phyloP scores from a whole-genome alignment of 1,140 invertebrate species.

The Diachasmimorpha longicaudata region DNA sequence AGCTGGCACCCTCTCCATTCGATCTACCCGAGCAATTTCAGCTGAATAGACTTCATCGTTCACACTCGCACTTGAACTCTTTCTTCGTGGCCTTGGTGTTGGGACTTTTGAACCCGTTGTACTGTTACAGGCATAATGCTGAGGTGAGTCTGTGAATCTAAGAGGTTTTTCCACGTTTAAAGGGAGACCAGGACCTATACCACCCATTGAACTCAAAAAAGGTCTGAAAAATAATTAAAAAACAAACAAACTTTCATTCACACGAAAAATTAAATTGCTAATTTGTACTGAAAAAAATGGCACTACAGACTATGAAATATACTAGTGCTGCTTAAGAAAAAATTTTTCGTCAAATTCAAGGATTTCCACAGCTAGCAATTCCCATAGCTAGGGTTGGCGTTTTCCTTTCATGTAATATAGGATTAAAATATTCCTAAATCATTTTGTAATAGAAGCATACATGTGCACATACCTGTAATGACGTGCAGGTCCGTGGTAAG shows the following conservation, averaged over 20 bases:
- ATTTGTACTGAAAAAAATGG: too few relatives aligned
- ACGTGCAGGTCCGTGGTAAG: slow-evolving; percentile 85
- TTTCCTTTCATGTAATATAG: too few relatives aligned
- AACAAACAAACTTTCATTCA: neutral
- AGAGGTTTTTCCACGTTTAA: slow-evolving; percentile 67
- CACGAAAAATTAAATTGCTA: neutral
- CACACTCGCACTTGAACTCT: slow-evolving; percentile 69
- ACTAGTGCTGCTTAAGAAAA: too few relatives aligned
- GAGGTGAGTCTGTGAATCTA: slow-evolving; percentile 78
- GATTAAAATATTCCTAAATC: too few relatives aligned
- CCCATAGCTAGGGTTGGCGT: too few relatives aligned
- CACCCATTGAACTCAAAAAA: slow-evolving; percentile 57
- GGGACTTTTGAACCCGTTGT: slow-evolving; percentile 62
- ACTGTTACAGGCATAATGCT: slow-evolving; percentile 64
- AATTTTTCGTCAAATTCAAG: too few relatives aligned
- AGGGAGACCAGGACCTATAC: slow-evolving; percentile 52
- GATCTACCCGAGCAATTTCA: slow-evolving; percentile 48
- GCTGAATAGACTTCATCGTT: slow-evolving; percentile 64
- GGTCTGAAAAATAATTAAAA: slow-evolving; percentile 42
- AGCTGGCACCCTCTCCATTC: slow-evolving; percentile 62
- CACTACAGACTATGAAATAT: too few relatives aligned
- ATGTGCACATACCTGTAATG: slow-evolving; percentile 76
- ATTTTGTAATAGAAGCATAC: too few relatives aligned
- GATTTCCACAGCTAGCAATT: too few relatives aligned
- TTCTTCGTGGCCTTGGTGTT: slow-evolving; percentile 74